phyloP scores from a whole-genome alignment of 2,888 invertebrate species.

The Oscheius onirici region DNA sequence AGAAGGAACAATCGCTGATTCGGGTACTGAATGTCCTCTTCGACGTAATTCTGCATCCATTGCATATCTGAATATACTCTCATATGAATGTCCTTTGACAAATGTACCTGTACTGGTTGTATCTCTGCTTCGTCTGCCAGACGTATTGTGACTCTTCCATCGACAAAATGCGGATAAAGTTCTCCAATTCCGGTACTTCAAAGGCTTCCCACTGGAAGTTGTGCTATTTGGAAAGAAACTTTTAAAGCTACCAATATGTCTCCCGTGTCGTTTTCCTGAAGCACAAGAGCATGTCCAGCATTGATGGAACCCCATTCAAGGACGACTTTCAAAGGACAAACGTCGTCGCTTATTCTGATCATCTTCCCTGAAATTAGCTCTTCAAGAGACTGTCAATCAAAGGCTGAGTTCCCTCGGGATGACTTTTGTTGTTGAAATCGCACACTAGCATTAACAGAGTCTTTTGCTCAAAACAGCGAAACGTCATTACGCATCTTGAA shows the following conservation, averaged over 20 bases:
- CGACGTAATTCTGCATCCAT: constrained; percentile 50
- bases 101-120: constrained; percentile 70
- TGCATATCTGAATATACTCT: constrained; percentile 44
- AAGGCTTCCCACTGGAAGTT: constrained; percentile 76
- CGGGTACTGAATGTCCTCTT: constrained; percentile 35
- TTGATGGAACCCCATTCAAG: constrained; percentile 73
- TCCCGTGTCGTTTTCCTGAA: constrained; percentile 77
- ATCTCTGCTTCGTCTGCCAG: constrained; percentile 74
- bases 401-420: not conserved
- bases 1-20: not conserved
- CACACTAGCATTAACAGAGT: not conserved
- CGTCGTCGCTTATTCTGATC: constrained; percentile 74
- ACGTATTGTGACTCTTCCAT: constrained; percentile 75
- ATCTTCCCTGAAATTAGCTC: constrained; percentile 72
- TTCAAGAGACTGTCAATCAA: not conserved
- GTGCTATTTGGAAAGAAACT: not conserved
- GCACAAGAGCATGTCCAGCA: constrained; percentile 73
- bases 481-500: too few relatives aligned
- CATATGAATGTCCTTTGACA: not conserved
- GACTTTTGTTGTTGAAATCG: not conserved
- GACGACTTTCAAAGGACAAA: constrained; percentile 74
- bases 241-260: constrained; percentile 74
- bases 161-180: constrained; percentile 76
- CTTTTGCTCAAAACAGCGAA: too few relatives aligned
- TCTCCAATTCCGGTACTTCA: constrained; percentile 76